Conservation (phyloP, 1,140 invertebrate genomes). For the Latrodectus geometricus region DNA sequence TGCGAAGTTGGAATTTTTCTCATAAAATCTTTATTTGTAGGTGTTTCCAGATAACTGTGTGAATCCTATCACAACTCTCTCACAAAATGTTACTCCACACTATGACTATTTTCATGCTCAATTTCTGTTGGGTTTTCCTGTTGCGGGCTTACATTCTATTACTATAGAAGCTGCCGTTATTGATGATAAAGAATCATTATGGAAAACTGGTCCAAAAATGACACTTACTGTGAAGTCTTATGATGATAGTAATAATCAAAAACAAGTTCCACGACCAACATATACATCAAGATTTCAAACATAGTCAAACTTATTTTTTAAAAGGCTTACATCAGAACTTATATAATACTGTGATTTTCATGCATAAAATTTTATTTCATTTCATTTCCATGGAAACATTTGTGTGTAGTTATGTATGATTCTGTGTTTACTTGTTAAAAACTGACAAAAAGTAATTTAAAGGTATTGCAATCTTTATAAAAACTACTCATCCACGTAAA, state of each 20-base stretch:
- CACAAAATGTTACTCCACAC: constrained; percentile 79
- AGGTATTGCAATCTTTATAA: too few relatives aligned
- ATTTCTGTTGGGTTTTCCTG: constrained; percentile 77
- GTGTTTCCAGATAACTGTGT: constrained; percentile 66
- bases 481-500: too few relatives aligned
- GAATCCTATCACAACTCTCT: constrained; percentile 70
- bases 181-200: constrained; percentile 78
- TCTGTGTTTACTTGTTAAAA: too few relatives aligned
- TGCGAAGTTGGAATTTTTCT: too few relatives aligned
- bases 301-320: not conserved
- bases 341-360: not conserved
- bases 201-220: constrained; percentile 81
- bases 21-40: constrained; percentile 8
- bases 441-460: too few relatives aligned
- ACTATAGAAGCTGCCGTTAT: constrained; percentile 80
- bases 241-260: constrained; percentile 72
- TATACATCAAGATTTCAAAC: constrained; percentile 39
- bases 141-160: constrained; percentile 72
- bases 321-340: not conserved
- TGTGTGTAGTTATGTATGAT: too few relatives aligned
- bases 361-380: not conserved
- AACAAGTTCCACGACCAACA: constrained; percentile 21
- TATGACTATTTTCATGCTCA: constrained; percentile 85
- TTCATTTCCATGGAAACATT: not conserved
- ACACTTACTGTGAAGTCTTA: constrained; percentile 79